phyloP scores from a whole-genome alignment of 2,113 vertebrate genomes.

The Anolis sagrei region DNA sequence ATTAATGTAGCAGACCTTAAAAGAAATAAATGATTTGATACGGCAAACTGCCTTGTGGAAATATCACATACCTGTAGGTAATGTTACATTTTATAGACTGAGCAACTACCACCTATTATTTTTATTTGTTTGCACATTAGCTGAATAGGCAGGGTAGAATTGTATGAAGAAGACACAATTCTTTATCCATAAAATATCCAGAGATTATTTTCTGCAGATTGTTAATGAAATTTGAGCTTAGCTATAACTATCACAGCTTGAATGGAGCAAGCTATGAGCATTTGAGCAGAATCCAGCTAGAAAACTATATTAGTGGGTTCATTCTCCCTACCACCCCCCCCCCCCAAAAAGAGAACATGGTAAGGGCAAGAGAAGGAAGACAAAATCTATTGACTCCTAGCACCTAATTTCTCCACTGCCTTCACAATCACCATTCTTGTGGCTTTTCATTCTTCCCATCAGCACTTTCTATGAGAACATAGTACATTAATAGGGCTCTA shows the following conservation, averaged over 20 bases:
- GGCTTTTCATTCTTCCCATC: too few relatives aligned
- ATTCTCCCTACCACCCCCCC: too few relatives aligned
- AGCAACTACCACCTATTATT: conserved; percentile 45
- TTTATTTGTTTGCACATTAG: conserved; percentile 42
- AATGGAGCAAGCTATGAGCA: conserved; percentile 4
- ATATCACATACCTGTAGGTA: conserved; percentile 57
- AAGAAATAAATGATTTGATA: conserved; percentile 39
- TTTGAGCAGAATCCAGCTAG: too few relatives aligned
- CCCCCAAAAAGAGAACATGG: too few relatives aligned
- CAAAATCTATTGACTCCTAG: too few relatives aligned
- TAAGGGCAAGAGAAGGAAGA: too few relatives aligned
- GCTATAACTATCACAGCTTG: conserved; percentile 39
- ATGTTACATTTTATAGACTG: conserved; percentile 27
- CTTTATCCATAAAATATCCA: conserved; percentile 38
- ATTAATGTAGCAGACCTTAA: conserved; percentile 33
- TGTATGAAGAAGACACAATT: conserved; percentile 41
- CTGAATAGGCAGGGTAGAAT: conserved; percentile 50
- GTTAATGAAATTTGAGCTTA: conserved; percentile 38
- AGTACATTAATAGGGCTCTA: too few relatives aligned
- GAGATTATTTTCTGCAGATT: conserved; percentile 58
- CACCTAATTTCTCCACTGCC: too few relatives aligned
- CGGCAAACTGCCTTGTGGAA: conserved; percentile 63
- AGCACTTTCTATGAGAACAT: too few relatives aligned
- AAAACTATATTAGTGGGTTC: too few relatives aligned
- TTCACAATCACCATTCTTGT: too few relatives aligned